phyloP scores from a whole-genome alignment of 2,113 vertebrate species.

The Catharus fuscescens region DNA sequence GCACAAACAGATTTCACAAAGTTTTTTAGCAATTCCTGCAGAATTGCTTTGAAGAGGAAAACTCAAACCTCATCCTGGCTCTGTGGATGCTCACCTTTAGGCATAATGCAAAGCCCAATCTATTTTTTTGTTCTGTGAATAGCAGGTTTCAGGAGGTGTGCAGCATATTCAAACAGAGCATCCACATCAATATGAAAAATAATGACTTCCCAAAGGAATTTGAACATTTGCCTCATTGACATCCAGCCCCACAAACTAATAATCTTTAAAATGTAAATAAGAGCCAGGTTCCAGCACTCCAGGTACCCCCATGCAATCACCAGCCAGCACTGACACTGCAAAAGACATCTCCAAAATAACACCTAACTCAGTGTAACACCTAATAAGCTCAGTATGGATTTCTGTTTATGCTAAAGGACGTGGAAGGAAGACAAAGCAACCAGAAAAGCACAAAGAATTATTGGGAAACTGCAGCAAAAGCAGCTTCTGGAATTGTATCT shows the following conservation, averaged over 20 bases:
- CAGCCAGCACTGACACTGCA: background rate
- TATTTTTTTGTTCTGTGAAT: background rate
- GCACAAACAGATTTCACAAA: background rate
- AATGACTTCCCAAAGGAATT: slow-evolving; percentile 12
- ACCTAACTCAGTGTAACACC: fast-evolving
- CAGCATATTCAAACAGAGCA: background rate
- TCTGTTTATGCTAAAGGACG: background rate
- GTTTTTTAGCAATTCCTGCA: background rate
- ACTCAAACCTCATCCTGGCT: background rate
- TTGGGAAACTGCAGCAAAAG: background rate
- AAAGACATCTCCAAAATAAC: background rate
- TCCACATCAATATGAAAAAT: background rate
- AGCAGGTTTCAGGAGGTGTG: background rate
- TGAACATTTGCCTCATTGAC: background rate
- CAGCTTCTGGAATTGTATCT: background rate
- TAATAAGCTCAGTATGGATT: background rate
- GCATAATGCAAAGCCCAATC: background rate
- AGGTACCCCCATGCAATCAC: background rate
- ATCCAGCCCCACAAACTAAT: background rate
- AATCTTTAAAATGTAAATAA: background rate
- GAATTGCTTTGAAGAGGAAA: background rate
- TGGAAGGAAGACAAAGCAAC: background rate
- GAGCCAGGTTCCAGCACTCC: background rate
- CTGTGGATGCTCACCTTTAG: background rate
- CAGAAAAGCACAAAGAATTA: background rate